Base-by-base conservation (phyloP, 2,797 vertebrate genomes). In the Anableps anableps region DNA sequence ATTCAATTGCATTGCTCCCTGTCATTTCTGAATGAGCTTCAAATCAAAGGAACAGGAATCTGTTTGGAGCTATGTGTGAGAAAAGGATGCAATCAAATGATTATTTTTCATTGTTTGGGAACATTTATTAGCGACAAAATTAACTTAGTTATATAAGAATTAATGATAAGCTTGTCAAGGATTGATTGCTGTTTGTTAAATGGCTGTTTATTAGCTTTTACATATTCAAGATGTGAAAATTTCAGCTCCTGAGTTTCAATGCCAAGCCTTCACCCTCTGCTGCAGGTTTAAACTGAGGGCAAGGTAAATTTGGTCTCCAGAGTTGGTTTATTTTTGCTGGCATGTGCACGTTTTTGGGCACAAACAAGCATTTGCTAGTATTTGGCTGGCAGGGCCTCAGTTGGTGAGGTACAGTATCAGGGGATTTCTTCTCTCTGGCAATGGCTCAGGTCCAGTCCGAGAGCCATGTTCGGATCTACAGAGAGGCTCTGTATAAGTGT, bases 371-470 rank as follows among this genome's bases (percentile, higher is more conserved):
- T 90, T 90, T 92, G 88, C 90, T 93, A 80, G 88, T 89, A 84
- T 93, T 91, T 88, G 80, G 60, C 81, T 94, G 93, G 92, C 91
- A 85, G 26, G 14, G 86, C 87, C 88, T 93, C 91, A 93, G 91
- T 89, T 81, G 26, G 78, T 81, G 90, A 94, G 91, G 88, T 93
- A 79, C 93, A 88, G 85, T 88, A 88, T 93, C 85, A 83, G 93
- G 90, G 93, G 89, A 91, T 90, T 94, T 94, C 91, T 94, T 80
- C 85, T 87, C 82, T 84, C 85, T 82, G 85, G 88, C 66, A 48
- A 77, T 84, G 85, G 82, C 87, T 87, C 72, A 72, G n/a, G 82
- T 91, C 89, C 90, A 90, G 80, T 68, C 86, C 86, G 75, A 87
- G 87, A 90, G 89, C 87, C 79, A 75, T 74, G 84, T 86, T 92